A percentile compares a stretch with the other conserved stretches of the same genome.
These are phyloP conservation scores for Alectura lathami DNA, from an alignment of 2,113 vertebrate genomes.

Conservation along the genomic window DNA sequence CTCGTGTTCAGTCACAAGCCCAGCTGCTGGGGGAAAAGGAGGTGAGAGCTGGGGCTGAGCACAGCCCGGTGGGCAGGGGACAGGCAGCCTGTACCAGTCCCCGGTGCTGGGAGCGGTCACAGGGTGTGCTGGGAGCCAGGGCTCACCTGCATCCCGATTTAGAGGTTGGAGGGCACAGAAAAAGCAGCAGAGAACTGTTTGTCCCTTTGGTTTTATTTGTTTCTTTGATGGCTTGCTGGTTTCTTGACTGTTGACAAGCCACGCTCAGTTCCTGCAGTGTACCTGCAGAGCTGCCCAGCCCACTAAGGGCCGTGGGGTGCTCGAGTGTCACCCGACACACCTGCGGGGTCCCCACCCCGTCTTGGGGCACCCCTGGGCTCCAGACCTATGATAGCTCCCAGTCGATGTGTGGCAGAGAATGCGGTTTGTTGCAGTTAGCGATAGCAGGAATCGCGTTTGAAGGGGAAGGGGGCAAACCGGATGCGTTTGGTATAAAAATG, in stretches of 20 bases:
- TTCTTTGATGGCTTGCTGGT: neutral
- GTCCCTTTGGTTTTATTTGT: neutral
- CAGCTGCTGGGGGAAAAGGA: neutral
- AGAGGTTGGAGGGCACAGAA: neutral
- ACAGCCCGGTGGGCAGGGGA: neutral
- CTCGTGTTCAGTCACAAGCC: neutral
- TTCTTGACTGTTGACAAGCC: rapidly evolving
- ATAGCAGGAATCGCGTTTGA: neutral
- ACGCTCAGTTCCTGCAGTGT: neutral
- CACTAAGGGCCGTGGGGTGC: neutral
- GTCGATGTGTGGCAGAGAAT: rapidly evolving
- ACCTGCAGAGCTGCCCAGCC: neutral
- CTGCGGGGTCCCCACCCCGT: neutral
- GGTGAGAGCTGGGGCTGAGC: neutral
- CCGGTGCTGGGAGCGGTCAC: neutral
- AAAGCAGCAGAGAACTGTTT: neutral
- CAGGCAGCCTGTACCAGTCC: neutral
- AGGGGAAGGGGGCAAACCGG: neutral
- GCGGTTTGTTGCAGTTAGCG: neutral
- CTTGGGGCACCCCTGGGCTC: neutral
- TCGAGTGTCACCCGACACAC: neutral
- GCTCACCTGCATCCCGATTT: rapidly evolving
- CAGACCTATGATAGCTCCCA: neutral
- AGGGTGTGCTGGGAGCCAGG: neutral
- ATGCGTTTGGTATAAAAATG: slow-evolving; percentile 18